phyloP scores from a whole-genome alignment of 2,888 invertebrate species.

The Drosophila anceps region DNA sequence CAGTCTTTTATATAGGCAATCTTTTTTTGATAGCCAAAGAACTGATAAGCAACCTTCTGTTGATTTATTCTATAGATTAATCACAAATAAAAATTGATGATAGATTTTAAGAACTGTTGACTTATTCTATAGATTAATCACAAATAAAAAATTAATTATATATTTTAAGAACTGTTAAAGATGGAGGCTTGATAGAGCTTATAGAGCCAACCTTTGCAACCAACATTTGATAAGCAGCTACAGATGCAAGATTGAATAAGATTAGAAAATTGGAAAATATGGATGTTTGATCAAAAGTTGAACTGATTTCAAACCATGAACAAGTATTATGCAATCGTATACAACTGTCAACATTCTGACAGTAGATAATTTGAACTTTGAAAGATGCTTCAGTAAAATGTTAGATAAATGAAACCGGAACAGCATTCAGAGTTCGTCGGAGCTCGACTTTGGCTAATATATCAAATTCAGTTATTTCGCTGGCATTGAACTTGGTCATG shows the following conservation, averaged over 20 bases:
- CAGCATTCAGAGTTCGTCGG: conserved; percentile 8
- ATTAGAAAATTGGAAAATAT: no score
- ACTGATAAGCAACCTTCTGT: not conserved
- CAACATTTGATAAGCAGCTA: no score
- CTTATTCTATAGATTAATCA: not conserved
- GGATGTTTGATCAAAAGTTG: not conserved
- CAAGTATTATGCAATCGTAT: not conserved
- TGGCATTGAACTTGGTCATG: conserved; percentile 68
- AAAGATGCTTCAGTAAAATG: not conserved
- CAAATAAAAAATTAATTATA: no score
- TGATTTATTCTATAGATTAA: not conserved
- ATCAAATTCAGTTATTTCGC: conserved; percentile 16
- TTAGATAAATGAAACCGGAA: conserved; percentile 37
- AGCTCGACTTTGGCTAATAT: conserved; percentile 7
- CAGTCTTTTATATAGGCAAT: no score
- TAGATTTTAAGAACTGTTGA: no score
- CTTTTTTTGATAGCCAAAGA: no score
- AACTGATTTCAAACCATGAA: not conserved
- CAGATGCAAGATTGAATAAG: no score
- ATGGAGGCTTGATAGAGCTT: not conserved
- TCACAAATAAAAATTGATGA: not conserved
- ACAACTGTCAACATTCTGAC: not conserved
- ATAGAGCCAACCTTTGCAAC: no score
- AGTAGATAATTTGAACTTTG: conserved; percentile 1
- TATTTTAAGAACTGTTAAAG: not conserved